phyloP scores from a whole-genome alignment of 53 echinoderm and acorn worm genomes.

The Crossaster papposus region DNA sequence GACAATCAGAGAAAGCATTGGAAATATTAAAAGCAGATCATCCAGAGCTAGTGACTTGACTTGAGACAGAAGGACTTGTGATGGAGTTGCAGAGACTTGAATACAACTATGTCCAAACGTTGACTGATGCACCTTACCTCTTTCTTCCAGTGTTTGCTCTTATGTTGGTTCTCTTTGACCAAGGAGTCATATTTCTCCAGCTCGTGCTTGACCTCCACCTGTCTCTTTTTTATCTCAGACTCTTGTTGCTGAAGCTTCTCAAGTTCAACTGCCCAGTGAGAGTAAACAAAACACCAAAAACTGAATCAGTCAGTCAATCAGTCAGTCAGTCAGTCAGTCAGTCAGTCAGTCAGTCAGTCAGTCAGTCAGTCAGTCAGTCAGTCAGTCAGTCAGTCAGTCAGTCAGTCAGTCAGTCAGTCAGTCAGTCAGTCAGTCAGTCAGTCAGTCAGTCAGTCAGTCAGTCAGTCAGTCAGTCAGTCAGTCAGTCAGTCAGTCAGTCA shows the following conservation, averaged over 20 bases:
- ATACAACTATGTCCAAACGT: neutral
- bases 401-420: too few species aligned
- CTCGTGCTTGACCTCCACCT: conserved; percentile 89
- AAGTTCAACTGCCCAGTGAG: conserved; percentile 66
- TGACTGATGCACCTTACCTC: conserved; percentile 64
- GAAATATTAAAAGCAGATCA: neutral
- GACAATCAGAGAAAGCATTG: neutral
- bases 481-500: too few species aligned
- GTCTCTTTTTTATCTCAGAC: conserved; percentile 79
- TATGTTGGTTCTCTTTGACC: conserved; percentile 93
- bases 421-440: too few species aligned
- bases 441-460: too few species aligned
- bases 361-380: too few species aligned
- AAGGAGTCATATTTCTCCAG: conserved; percentile 81
- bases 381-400: too few species aligned
- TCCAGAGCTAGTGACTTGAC: too few species aligned
- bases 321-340: too few species aligned
- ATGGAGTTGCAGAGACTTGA: too few species aligned
- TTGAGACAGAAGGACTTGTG: too few species aligned
- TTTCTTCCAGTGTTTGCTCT: conserved; percentile 96
- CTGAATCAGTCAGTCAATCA: neutral
- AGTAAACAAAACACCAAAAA: neutral
- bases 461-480: too few species aligned
- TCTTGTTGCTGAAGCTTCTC: conserved; percentile 72
- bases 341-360: too few species aligned